These are phyloP conservation scores for Pangasianodon hypophthalmus DNA, from an alignment of 2,113 vertebrate genomes.

Conservation along the genomic window DNA sequence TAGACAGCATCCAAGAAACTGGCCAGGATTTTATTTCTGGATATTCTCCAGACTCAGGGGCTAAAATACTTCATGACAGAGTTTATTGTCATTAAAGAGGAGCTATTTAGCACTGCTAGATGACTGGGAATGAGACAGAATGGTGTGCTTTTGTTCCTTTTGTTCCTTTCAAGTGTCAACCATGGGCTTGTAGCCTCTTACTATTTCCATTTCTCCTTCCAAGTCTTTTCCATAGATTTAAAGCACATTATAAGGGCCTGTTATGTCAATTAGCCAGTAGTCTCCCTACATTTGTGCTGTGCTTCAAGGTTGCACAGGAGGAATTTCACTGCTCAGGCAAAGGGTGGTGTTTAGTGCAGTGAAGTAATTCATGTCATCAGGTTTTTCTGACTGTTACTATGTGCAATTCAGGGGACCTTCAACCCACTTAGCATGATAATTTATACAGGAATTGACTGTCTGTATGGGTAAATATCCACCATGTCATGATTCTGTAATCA, in stretches of 20 bases:
- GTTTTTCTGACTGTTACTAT: conserved; percentile 46
- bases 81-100: conserved; percentile 26
- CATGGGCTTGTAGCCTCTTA: conserved; percentile 30
- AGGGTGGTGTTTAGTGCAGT: conserved; percentile 44
- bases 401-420: conserved; percentile 19
- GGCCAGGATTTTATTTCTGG: conserved; percentile 30
- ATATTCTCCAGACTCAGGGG: conserved; percentile 11
- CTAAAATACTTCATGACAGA: conserved; percentile 37
- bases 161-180: conserved; percentile 44
- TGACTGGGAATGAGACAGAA: conserved; percentile 18
- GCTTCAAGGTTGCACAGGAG: conserved; percentile 51
- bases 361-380: conserved; percentile 52
- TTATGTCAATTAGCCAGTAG: conserved; percentile 44
- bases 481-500: neutral
- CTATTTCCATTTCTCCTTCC: conserved; percentile 29
- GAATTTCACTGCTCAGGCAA: conserved; percentile 33
- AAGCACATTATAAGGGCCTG: conserved; percentile 40
- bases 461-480: neutral
- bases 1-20: neutral
- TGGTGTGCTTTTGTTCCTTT: conserved; percentile 17
- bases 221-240: neutral
- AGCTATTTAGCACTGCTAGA: conserved; percentile 19
- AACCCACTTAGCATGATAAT: conserved; percentile 27
- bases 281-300: conserved; percentile 43
- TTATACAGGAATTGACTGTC: conserved; percentile 20